Evolutionary conservation across 2,888 invertebrate species (phyloP).

Genomic region (Cepaea hortensis): DNA sequence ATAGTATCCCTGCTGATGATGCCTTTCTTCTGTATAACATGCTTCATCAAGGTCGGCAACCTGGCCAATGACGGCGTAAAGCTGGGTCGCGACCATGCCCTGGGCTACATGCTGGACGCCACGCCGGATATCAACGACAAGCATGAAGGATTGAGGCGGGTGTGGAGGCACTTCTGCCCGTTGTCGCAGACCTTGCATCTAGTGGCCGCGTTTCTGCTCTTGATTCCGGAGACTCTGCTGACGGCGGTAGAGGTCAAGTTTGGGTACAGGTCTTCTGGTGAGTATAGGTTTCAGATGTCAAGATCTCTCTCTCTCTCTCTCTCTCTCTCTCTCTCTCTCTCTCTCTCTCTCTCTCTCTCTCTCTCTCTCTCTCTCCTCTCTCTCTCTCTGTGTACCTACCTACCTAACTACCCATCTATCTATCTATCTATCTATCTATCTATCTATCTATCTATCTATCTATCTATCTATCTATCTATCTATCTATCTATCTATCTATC

Average conservation of each 20-base stretch:
- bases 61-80: slow-evolving; percentile 92
- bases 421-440: slow-evolving; percentile 31
- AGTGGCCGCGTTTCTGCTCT: slow-evolving; percentile 87
- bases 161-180: slow-evolving; percentile 86
- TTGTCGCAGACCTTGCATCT: slow-evolving; percentile 90
- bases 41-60: slow-evolving; percentile 83
- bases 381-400: neutral
- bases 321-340: neutral
- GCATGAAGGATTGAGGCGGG: slow-evolving; percentile 46
- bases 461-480: slow-evolving; percentile 27
- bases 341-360: neutral
- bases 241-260: slow-evolving; percentile 89
- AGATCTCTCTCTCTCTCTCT: neutral
- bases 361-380: no score
- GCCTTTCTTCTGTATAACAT: slow-evolving; percentile 86
- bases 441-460: slow-evolving; percentile 31
- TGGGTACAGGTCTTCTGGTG: slow-evolving; percentile 80
- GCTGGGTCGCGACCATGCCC: slow-evolving; percentile 81
- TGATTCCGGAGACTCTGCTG: slow-evolving; percentile 88
- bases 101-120: slow-evolving; percentile 51
- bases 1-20: slow-evolving; percentile 83
- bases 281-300: neutral
- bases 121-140: slow-evolving; percentile 10
- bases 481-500: slow-evolving; percentile 31
- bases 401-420: slow-evolving; percentile 2